Conservation (phyloP, 2,888 invertebrate species). For the Acleris sparsana region DNA sequence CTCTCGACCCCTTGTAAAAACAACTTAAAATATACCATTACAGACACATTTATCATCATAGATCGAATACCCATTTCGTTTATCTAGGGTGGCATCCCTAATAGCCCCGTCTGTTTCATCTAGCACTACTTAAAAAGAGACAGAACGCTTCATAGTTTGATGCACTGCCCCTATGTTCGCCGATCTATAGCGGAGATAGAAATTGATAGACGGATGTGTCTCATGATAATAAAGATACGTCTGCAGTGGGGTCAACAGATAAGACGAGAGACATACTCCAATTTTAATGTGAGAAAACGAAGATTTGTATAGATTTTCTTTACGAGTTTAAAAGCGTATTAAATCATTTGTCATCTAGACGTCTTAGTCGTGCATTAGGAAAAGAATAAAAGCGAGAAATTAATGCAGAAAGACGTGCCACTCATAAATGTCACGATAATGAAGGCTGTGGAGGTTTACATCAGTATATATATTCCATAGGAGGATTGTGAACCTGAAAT, state of each 20-base stretch:
- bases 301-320: no score
- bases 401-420: no score
- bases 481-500: no score
- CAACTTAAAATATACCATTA: neutral
- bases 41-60: constrained; percentile 4
- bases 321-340: no score
- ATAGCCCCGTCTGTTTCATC: neutral
- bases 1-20: constrained; percentile 6
- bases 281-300: no score
- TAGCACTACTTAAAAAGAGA: neutral
- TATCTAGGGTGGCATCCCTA: neutral
- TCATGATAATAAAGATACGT: constrained; percentile 29
- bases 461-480: no score
- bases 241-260: constrained; percentile 11
- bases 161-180: neutral
- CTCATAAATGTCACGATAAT: no score
- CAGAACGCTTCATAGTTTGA: neutral
- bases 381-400: no score
- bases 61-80: constrained; percentile 3
- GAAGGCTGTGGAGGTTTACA: no score
- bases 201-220: constrained; percentile 27
- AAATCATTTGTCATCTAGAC: no score
- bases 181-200: constrained; percentile 12
- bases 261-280: neutral
- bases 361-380: no score